Evolutionary conservation across 2,888 invertebrate species (phyloP).

Genomic region (Octonoba sinensis): DNA sequence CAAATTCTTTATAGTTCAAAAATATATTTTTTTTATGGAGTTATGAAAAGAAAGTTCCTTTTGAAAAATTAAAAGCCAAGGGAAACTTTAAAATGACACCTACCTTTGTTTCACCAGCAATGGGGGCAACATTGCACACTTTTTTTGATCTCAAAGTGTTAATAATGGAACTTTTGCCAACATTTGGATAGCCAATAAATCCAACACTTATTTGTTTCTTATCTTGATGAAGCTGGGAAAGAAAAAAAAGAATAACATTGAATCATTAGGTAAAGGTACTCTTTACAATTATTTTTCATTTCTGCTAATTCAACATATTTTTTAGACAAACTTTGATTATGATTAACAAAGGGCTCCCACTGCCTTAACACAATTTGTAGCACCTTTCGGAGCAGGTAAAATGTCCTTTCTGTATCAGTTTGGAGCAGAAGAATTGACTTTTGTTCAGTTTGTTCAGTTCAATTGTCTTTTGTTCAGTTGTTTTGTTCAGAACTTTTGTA

Average conservation of each 20-base stretch:
- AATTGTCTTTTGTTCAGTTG: too few relatives aligned
- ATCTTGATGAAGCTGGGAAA: conserved; percentile 83
- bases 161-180: conserved; percentile 98
- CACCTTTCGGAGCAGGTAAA: too few relatives aligned
- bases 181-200: conserved; percentile 98
- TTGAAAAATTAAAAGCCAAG: too few relatives aligned
- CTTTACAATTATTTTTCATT: too few relatives aligned
- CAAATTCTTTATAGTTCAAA: neutral
- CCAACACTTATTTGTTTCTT: conserved; percentile 99
- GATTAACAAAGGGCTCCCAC: too few relatives aligned
- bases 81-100: neutral
- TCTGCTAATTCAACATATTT: too few relatives aligned
- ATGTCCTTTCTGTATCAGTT: too few relatives aligned
- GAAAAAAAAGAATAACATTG: conserved; percentile 49
- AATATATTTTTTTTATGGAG: neutral
- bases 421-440: too few relatives aligned
- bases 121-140: conserved; percentile 98
- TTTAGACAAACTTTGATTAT: too few relatives aligned
- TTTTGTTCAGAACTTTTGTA: too few relatives aligned
- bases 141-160: conserved; percentile 96
- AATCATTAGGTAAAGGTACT: neutral
- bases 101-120: conserved; percentile 85
- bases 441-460: too few relatives aligned
- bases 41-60: neutral
- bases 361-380: too few relatives aligned